Percentiles rank a stretch among this genome's conserved stretches.
These are phyloP conservation scores for Apis cerana DNA, from an alignment of 1,140 invertebrate species.

Conservation along the genomic window DNA sequence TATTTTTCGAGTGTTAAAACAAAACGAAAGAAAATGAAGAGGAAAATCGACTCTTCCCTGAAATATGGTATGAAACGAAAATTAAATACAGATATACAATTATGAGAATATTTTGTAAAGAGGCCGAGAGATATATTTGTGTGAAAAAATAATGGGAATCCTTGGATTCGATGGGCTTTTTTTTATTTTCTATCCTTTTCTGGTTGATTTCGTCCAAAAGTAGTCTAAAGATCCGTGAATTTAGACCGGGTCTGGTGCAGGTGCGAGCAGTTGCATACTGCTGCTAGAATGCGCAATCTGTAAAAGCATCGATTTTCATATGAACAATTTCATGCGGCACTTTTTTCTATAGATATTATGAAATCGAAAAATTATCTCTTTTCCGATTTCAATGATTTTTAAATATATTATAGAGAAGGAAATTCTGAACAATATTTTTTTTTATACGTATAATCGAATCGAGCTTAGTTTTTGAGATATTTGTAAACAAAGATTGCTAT, in stretches of 20 bases:
- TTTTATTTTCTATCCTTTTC: not conserved
- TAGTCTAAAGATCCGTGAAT: not conserved
- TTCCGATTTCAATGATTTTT: too few species aligned
- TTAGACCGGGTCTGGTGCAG: constrained; percentile 81
- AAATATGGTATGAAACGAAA: not conserved
- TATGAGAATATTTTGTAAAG: not conserved
- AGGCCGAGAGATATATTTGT: not conserved
- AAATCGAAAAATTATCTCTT: too few species aligned
- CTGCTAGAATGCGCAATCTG: constrained; percentile 82
- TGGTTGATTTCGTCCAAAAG: not conserved
- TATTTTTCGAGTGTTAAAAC: not conserved
- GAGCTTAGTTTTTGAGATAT: too few species aligned
- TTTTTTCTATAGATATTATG: too few species aligned
- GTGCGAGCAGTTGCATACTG: constrained; percentile 81
- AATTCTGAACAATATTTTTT: too few species aligned
- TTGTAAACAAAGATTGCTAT: too few species aligned
- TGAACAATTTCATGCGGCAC: not conserved
- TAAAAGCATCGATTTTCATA: constrained; percentile 49
- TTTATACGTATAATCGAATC: too few species aligned
- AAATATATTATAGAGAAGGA: too few species aligned
- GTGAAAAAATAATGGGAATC: not conserved
- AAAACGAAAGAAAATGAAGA: not conserved
- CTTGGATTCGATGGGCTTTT: not conserved
- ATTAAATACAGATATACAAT: not conserved
- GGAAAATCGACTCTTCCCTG: not conserved